phyloP scores from a whole-genome alignment of 2,113 vertebrate species.

The Actinemys pallida region DNA sequence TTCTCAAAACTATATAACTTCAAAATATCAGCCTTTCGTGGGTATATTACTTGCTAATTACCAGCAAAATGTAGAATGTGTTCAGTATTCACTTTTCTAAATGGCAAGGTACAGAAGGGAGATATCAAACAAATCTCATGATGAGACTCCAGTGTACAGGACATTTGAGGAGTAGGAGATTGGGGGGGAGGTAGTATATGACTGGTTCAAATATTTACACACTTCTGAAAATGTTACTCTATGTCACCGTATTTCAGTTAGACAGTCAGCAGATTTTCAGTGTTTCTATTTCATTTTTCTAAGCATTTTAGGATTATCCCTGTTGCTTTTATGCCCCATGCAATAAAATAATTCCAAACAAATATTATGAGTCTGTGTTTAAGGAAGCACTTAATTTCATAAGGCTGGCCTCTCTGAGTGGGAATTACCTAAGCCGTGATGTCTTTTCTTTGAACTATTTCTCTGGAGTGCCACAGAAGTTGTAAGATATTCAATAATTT shows the following conservation, averaged over 20 bases:
- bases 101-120: neutral
- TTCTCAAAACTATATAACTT: too few species aligned
- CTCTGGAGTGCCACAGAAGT: accelerated
- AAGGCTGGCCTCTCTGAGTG: neutral
- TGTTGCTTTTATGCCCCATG: neutral
- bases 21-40: neutral
- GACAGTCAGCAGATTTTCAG: neutral
- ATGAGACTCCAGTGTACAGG: neutral
- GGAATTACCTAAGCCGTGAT: neutral
- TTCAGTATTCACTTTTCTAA: neutral
- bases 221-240: accelerated
- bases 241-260: neutral
- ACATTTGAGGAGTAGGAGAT: accelerated
- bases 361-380: neutral
- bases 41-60: neutral
- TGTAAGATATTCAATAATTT: neutral
- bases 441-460: neutral
- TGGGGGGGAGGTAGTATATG: neutral
- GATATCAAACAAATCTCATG: neutral
- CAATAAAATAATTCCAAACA: neutral
- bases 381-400: neutral
- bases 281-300: neutral
- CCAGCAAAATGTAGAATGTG: neutral
- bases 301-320: neutral
- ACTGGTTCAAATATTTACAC: neutral